Conservation (phyloP, 2,113 vertebrate genomes). For the Sapajus apella region DNA sequence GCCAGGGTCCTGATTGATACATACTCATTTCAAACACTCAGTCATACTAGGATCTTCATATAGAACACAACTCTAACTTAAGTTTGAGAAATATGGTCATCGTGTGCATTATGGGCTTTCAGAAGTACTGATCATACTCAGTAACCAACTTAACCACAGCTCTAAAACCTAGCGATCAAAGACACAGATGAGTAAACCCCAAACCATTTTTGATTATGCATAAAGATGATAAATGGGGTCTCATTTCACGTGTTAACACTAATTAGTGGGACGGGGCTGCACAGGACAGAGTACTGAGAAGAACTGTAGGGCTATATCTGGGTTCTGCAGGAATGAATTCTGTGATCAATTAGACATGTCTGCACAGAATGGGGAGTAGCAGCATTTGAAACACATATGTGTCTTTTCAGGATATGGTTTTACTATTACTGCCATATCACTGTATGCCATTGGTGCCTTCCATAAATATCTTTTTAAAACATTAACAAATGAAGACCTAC, state of each 20-base stretch:
- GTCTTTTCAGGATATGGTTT: background rate
- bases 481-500: background rate
- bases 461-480: constrained; percentile 26
- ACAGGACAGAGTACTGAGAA: background rate
- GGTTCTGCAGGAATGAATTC: background rate
- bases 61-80: background rate
- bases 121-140: background rate
- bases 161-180: constrained; percentile 3
- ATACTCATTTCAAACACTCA: background rate
- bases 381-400: background rate
- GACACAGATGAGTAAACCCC: background rate
- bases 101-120: background rate
- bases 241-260: background rate
- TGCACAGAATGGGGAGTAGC: background rate
- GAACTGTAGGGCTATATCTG: background rate
- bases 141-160: background rate
- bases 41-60: background rate
- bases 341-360: constrained; percentile 30
- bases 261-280: background rate
- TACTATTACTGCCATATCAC: background rate
- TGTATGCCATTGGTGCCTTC: background rate
- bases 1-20: no score
- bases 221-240: background rate
- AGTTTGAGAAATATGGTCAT: background rate
- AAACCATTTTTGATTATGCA: background rate